Conservation (phyloP, 2,888 invertebrate genomes). For the Smittia aterrima region DNA sequence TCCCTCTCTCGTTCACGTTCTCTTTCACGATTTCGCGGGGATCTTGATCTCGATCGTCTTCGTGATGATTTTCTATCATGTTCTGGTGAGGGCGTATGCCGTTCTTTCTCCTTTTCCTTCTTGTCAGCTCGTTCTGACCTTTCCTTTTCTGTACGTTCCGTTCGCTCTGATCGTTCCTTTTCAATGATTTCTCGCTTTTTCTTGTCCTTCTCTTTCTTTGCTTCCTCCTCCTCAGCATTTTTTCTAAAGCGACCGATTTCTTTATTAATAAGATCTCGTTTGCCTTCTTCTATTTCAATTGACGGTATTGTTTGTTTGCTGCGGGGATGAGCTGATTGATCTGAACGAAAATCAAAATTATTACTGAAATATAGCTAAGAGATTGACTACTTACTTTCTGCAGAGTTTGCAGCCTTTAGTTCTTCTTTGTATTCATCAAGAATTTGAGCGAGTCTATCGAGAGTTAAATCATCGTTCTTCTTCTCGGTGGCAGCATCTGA, state of each 20-base stretch:
- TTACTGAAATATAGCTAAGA: not conserved
- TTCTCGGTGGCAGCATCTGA: slow-evolving; percentile 75
- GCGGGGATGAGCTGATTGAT: slow-evolving; percentile 42
- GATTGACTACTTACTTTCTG: slow-evolving; percentile 19
- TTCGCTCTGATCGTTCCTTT: slow-evolving; percentile 48
- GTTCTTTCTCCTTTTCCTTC: slow-evolving; percentile 58
- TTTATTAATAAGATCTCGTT: slow-evolving; percentile 90
- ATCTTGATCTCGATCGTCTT: slow-evolving; percentile 51
- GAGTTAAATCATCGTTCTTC: slow-evolving; percentile 70
- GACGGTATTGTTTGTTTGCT: slow-evolving; percentile 61
- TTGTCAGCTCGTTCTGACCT: slow-evolving; percentile 45
- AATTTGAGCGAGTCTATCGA: slow-evolving; percentile 74
- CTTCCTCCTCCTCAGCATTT: slow-evolving; percentile 62
- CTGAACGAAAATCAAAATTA: slow-evolving; percentile 30
- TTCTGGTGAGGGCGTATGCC: slow-evolving; percentile 52
- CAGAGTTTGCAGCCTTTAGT: slow-evolving; percentile 54
- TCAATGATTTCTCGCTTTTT: slow-evolving; percentile 50
- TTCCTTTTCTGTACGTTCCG: slow-evolving; percentile 51
- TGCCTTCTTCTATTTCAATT: slow-evolving; percentile 92
- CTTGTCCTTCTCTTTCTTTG: slow-evolving; percentile 56
- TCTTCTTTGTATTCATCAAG: slow-evolving; percentile 79
- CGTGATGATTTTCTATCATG: slow-evolving; percentile 50
- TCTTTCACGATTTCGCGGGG: slow-evolving; percentile 53
- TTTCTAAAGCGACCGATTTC: slow-evolving; percentile 98
- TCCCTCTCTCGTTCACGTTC: slow-evolving; percentile 55